Evolutionary conservation across 1,140 invertebrate species (phyloP).

Genomic region (Frieseomelitta varia): DNA sequence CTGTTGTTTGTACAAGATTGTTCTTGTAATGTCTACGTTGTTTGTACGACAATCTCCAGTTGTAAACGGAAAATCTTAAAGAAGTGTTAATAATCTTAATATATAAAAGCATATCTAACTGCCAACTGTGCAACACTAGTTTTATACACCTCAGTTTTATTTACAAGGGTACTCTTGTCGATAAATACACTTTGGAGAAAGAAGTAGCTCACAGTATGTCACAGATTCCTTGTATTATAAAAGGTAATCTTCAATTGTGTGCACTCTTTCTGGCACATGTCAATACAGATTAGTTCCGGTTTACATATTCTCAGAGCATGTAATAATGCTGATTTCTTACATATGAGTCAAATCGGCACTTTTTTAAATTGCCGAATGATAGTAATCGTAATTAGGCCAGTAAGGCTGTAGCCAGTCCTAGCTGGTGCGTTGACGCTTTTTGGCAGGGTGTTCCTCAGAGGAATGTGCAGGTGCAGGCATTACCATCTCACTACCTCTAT

Average conservation of each 20-base stretch:
- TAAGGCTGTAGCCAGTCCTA: constrained; percentile 85
- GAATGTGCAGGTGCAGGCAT: constrained; percentile 73
- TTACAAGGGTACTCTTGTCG: constrained; percentile 49
- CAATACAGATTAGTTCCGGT: constrained; percentile 37
- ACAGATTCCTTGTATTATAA: constrained; percentile 51
- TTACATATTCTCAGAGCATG: constrained; percentile 11
- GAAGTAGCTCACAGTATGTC: constrained; percentile 59
- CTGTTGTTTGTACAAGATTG: constrained; percentile 4
- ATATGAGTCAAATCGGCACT: constrained; percentile 42
- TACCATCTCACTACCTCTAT: constrained; percentile 73
- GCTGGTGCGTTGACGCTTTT: constrained; percentile 85
- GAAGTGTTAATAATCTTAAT: constrained; percentile 52
- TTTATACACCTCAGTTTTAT: constrained; percentile 59
- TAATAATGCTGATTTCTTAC: constrained; percentile 17
- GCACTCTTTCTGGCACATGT: constrained; percentile 44
- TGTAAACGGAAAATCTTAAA: constrained; percentile 32
- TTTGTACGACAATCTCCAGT: not conserved
- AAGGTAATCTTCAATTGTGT: constrained; percentile 40
- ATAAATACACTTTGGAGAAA: constrained; percentile 66
- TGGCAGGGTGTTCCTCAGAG: constrained; percentile 80
- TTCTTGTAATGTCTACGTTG: constrained; percentile 10
- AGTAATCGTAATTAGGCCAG: constrained; percentile 82
- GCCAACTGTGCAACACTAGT: constrained; percentile 46
- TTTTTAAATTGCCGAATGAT: constrained; percentile 80
- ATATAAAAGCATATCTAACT: constrained; percentile 51